Conservation (phyloP, 2,113 vertebrate species). For the Sylvia atricapilla region DNA sequence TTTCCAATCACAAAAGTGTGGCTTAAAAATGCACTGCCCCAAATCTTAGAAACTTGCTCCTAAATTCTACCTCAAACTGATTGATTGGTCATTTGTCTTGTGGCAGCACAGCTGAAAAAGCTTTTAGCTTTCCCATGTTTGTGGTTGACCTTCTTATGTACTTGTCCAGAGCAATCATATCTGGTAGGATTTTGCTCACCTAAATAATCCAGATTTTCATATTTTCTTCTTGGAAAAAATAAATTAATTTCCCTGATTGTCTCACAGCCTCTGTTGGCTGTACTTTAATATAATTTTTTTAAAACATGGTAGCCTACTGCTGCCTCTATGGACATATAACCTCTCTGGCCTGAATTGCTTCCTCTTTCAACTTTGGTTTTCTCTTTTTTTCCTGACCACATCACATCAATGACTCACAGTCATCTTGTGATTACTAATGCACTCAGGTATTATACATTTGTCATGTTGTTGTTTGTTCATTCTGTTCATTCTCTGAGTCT, state of each 20-base stretch:
- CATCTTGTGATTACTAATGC: slow-evolving; percentile 21
- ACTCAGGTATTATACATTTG: neutral
- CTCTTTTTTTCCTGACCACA: neutral
- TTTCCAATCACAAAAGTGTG: neutral
- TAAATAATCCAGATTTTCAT: neutral
- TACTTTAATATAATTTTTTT: neutral
- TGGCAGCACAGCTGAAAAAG: neutral
- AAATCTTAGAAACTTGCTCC: neutral
- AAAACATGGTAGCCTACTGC: neutral
- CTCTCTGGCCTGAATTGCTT: neutral
- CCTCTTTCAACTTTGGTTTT: neutral
- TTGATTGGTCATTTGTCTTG: neutral
- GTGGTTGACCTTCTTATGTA: neutral
- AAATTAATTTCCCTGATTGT: neutral
- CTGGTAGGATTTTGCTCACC: neutral
- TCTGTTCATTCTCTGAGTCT: neutral
- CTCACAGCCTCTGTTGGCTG: neutral
- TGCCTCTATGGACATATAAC: neutral
- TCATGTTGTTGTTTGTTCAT: neutral
- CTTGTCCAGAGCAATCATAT: neutral
- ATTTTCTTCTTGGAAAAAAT: neutral
- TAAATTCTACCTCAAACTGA: neutral
- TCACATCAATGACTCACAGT: slow-evolving; percentile 9
- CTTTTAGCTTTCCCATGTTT: neutral
- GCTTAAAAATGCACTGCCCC: neutral